Evolutionary conservation across 2,113 vertebrate genomes (phyloP), one percentile per base, ranked within the genome.

Genomic region (Cryptotis parvus): DNA sequence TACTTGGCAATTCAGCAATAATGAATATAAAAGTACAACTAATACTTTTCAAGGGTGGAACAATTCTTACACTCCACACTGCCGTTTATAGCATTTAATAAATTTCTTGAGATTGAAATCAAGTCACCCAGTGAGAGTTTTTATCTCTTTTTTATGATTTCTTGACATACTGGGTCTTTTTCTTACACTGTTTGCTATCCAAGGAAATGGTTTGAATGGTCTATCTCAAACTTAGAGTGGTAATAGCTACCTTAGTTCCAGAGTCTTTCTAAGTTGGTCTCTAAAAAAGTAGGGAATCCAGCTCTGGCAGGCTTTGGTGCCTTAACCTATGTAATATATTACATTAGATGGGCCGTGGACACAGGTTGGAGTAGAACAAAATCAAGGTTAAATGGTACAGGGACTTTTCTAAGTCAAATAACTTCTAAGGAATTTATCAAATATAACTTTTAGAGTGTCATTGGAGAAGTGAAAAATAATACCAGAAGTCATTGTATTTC

Each of bases 371-470:
- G 69, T 82, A 97, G 91, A 96, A 96, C 90, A 93, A 97, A 97
- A 92, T 45, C 84, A 97, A 97, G 93, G 92, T 96, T 97, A 97
- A 97, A 96, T 72, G 73, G 39, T 81, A 94, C 61, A 73, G 77
- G 15, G 90, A 39, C 6, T 74, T 96, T 96, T 90, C 72, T 61
- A 94, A 94, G 91, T 95, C 80, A 94, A 96, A 94, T 93, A 97
- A 96, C 91, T 96, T 96, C 93, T 91, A 96, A 96, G 91, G 83
- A 97, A 97, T 97, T 95, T 94, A 96, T 96, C 90, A 98, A 97
- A 95, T 94, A 95, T 87, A 94, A 91, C 86, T 97, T 95, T 88
- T 96, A 84, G 90, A 95, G 63, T 91, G 90, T 95, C 95, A 91
- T 0, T 91, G 94, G 77, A 81, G 80, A 91, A 92, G 84, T 97